Percentiles rank a stretch among this genome's conserved stretches.
Conservation (phyloP, 2,888 invertebrate genomes). For the Trissolcus japonicus region DNA sequence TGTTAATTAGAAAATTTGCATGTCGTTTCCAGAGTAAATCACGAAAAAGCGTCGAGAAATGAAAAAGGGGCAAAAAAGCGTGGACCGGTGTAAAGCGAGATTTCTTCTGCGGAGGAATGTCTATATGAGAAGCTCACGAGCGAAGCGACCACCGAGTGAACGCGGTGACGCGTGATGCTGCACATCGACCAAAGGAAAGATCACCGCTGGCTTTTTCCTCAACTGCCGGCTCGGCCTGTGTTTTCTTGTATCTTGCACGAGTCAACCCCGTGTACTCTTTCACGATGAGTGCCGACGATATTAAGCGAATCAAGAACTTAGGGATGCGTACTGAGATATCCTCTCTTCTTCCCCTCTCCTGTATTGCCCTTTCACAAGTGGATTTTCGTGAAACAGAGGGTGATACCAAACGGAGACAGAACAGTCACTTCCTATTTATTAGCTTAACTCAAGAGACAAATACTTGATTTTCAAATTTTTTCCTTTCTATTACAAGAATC, state of each 20-base stretch:
- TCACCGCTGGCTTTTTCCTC: constrained; percentile 67
- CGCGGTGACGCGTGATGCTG: constrained; percentile 75
- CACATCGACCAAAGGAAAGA: constrained; percentile 76
- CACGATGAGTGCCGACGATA: constrained; percentile 63
- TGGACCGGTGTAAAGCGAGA: constrained; percentile 24
- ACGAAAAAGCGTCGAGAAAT: constrained; percentile 1
- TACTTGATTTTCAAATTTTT: no score
- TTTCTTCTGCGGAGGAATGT: constrained; percentile 66
- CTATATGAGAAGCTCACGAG: constrained; percentile 70
- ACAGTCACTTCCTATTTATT: constrained; percentile 11
- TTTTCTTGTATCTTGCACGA: constrained; percentile 35
- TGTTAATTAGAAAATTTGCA: constrained; percentile 33
- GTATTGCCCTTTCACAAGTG: constrained; percentile 13
- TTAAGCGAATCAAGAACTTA: constrained; percentile 60
- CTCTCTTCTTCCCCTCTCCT: neutral
- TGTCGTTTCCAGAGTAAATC: neutral
- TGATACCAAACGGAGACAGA: constrained; percentile 2
- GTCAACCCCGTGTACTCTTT: constrained; percentile 38
- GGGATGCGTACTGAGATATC: constrained; percentile 23
- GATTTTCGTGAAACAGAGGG: constrained; percentile 9
- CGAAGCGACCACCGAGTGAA: constrained; percentile 63
- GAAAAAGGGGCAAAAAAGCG: constrained; percentile 6
- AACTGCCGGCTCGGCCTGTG: constrained; percentile 58
- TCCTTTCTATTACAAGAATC: neutral
- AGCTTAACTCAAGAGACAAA: constrained; percentile 1